Conservation (phyloP, 2,888 invertebrate genomes). For the Drosophila leonis region DNA sequence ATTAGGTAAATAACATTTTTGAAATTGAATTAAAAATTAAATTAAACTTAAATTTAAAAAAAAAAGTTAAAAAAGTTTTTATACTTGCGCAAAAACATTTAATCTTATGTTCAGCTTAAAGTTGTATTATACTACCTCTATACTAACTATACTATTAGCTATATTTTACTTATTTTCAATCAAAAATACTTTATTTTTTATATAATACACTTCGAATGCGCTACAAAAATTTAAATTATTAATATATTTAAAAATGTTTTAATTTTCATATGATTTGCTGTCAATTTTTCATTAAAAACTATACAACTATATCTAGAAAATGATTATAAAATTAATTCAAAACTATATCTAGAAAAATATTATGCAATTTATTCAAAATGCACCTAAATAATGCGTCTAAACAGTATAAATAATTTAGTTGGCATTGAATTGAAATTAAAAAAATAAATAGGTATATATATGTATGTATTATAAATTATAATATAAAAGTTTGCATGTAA, state of each 20-base stretch:
- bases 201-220: no score
- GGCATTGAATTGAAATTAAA: not conserved
- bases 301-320: not conserved
- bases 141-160: no score
- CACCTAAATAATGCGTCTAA: no score
- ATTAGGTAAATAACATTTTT: no score
- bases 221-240: no score
- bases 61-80: no score
- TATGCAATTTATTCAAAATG: not conserved
- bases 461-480: constrained; percentile 2
- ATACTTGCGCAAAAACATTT: no score
- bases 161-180: no score
- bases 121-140: not conserved
- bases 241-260: not conserved
- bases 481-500: not conserved
- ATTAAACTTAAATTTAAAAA: no score
- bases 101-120: not conserved
- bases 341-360: not conserved
- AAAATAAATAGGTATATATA: not conserved
- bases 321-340: not conserved
- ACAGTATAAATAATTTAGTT: not conserved
- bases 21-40: no score
- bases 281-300: not conserved
- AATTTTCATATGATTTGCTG: not conserved
- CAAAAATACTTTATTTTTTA: not conserved